phyloP scores from a whole-genome alignment of 2,888 invertebrate genomes.

The Amblyjoppa fuscipennis region DNA sequence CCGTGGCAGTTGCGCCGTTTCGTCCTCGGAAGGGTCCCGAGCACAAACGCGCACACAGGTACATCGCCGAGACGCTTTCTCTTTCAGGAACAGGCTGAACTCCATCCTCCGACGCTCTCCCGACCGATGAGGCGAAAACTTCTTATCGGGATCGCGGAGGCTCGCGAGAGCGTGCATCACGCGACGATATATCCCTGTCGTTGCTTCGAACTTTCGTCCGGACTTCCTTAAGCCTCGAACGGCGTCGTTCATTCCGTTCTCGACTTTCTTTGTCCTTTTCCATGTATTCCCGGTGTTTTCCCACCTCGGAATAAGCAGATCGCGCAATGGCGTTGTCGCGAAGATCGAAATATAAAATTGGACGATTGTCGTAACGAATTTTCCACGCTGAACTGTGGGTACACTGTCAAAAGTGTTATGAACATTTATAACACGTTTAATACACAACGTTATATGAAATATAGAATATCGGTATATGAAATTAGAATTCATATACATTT shows the following conservation, averaged over 20 bases:
- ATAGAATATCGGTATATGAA: too few relatives aligned
- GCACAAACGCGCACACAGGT: not conserved
- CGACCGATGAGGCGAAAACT: slow-evolving; percentile 81
- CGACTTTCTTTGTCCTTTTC: slow-evolving; percentile 20
- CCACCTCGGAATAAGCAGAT: not conserved
- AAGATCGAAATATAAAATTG: not conserved
- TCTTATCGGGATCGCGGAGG: slow-evolving; percentile 65
- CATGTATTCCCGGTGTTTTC: slow-evolving; percentile 37
- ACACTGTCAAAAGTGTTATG: too few relatives aligned
- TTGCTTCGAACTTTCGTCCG: slow-evolving; percentile 57
- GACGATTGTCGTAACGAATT: too few relatives aligned
- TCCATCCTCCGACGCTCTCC: slow-evolving; percentile 81
- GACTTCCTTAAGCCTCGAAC: slow-evolving; percentile 7
- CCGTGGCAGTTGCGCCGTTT: not conserved
- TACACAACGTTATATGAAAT: too few relatives aligned
- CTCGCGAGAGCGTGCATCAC: slow-evolving; percentile 32
- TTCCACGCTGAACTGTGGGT: too few relatives aligned
- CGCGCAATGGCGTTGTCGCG: not conserved
- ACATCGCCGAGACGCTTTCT: not conserved
- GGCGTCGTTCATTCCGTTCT: not conserved
- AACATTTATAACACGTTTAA: too few relatives aligned
- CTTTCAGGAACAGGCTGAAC: slow-evolving; percentile 39
- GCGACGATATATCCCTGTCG: slow-evolving; percentile 56
- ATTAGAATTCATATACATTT: too few relatives aligned
- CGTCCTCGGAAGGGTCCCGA: not conserved